Evolutionary conservation across 1,140 invertebrate genomes (phyloP), one percentile per base, ranked within the genome.

Genomic region (Cydia pomonella): DNA sequence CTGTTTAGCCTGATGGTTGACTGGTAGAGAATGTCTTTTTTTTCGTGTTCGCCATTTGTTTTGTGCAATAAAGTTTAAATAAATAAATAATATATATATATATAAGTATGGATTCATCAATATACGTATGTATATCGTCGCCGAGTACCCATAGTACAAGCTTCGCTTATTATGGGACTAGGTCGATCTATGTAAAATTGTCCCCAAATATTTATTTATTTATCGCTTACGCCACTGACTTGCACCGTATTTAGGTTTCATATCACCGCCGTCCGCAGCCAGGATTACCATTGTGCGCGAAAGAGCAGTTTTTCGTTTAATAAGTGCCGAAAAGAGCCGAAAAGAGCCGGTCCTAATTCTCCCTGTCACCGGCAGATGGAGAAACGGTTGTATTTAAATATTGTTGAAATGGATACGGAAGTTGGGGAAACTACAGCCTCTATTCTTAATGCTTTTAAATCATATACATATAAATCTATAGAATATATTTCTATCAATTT

Each of bases 271-370:
- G 29, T 33, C 29, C 64, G 16, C 47, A 50, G 74, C 69, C 78
- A 79, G 78, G 82, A 84, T 81, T 85, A 83, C 79, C 80, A 83
- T 83, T 83, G 82, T 84, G 79, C 72, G 75, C 73, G 73, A 82
- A 83, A 81, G 80, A 80, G 80, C 80, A 85, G 80, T 87, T 85
- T 87, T 87, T 87, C 80, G 82, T 87, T 86, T 86, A 86, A 87
- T 86, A 86, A 87, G 84, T 81, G 80, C 76, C 73, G 27, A 69
- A 38, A 72, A 74, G 75, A 50, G 47, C 47, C 41, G 41, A 44
- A 12, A 77, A 78, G 77, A 81, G 79, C 78, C 73, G 75, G 81
- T 83, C 86, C 85, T 86, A 85, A 87, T 86, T 86, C 83, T 75
- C 74, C 69, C 80, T 85, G 86, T 86, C 86, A 84, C 78, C 73